Conservation (phyloP, 2,797 vertebrate genomes). For the Anabas testudineus region DNA sequence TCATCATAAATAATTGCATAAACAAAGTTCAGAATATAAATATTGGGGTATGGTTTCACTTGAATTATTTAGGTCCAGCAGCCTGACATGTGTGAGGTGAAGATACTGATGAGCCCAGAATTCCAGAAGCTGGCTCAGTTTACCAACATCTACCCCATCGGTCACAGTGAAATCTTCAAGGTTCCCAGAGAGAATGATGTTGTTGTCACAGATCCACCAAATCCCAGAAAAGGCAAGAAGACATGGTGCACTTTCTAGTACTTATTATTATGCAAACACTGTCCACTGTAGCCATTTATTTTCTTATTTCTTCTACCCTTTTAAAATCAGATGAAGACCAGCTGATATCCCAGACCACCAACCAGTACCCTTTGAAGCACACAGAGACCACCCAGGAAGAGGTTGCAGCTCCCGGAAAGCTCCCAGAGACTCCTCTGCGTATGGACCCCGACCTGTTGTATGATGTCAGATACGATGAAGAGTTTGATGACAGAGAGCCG, state of each 20-base stretch:
- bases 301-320: not conserved
- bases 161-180: conserved; percentile 91
- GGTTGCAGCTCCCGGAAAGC: conserved; percentile 90
- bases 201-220: conserved; percentile 87
- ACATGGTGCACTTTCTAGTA: not conserved
- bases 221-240: conserved; percentile 86
- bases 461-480: conserved; percentile 76
- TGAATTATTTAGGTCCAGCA: conserved; percentile 88
- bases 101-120: conserved; percentile 90
- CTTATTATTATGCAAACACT: not conserved
- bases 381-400: conserved; percentile 93
- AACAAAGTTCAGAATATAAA: not conserved
- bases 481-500: conserved; percentile 70
- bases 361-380: conserved; percentile 89
- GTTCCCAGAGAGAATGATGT: conserved; percentile 88
- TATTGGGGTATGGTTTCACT: not conserved
- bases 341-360: conserved; percentile 90
- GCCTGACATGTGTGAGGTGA: conserved; percentile 91
- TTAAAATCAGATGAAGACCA: conserved; percentile 79
- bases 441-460: conserved; percentile 83
- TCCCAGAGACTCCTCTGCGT: conserved; percentile 94
- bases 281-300: not conserved
- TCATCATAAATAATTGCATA: not conserved
- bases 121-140: conserved; percentile 88
- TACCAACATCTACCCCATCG: conserved; percentile 87